These are phyloP conservation scores for Rhipidura dahli DNA, from an alignment of 2,113 vertebrate species.

Conservation along the genomic window DNA sequence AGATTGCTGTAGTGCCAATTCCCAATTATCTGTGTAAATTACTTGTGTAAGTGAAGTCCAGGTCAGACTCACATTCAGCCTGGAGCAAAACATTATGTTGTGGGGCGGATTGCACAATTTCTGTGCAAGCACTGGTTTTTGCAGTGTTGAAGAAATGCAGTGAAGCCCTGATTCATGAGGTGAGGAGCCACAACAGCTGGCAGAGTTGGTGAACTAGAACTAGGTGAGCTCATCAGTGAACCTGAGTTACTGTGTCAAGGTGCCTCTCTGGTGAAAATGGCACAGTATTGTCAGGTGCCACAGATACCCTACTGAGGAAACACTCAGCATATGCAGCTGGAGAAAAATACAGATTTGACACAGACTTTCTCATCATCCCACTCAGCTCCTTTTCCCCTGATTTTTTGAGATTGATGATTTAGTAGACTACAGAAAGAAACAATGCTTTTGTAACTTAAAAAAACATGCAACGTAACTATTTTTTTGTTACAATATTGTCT, in stretches of 20 bases:
- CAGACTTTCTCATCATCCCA: not conserved
- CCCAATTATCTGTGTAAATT: not conserved
- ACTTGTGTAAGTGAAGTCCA: not conserved
- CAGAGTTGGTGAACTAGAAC: not conserved
- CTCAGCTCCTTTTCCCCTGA: not conserved
- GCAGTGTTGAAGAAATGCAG: not conserved
- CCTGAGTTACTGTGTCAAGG: not conserved
- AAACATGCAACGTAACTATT: not conserved
- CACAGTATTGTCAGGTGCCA: not conserved
- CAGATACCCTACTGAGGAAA: not conserved
- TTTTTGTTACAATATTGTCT: not conserved
- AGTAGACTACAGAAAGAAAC: not conserved
- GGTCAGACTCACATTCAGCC: not conserved
- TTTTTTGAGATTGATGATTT: not conserved
- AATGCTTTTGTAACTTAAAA: slow-evolving; percentile 12
- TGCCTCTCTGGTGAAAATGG: not conserved
- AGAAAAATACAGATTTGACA: not conserved
- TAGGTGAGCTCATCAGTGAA: accelerated
- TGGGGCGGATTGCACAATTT: not conserved
- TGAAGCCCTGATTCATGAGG: not conserved
- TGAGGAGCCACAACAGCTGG: not conserved
- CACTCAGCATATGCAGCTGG: not conserved
- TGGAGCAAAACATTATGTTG: accelerated
- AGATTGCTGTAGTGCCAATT: not conserved
- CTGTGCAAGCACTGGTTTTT: not conserved